Evolutionary conservation across 2,113 vertebrate species (phyloP).

Genomic region (Hipposideros armiger): DNA sequence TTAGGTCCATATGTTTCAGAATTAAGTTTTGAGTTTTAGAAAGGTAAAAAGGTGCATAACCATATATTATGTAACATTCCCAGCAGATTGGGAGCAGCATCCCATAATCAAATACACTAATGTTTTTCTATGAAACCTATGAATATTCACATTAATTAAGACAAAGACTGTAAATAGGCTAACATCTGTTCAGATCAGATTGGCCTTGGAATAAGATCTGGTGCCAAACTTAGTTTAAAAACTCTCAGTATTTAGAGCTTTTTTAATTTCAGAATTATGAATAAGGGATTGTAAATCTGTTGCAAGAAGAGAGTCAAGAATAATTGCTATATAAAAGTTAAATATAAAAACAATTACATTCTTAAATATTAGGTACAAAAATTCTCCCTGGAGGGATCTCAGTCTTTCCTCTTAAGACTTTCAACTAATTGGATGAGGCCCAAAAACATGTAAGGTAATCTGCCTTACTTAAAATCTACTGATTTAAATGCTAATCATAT

Average conservation of each 20-base stretch:
- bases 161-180: conserved; percentile 60
- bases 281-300: not conserved
- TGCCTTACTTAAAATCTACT: not conserved
- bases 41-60: not conserved
- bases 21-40: not conserved
- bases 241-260: not conserved
- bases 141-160: conserved; percentile 71
- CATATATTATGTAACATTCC: not conserved
- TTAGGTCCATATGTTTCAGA: not conserved
- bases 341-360: not conserved
- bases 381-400: not conserved
- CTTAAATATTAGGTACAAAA: not conserved
- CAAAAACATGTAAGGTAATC: too few relatives aligned
- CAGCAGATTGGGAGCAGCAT: not conserved
- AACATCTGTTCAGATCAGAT: conserved; percentile 64
- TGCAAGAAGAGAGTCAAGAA: not conserved
- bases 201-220: conserved; percentile 38
- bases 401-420: not conserved
- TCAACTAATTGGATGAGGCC: not conserved
- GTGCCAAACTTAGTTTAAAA: conserved; percentile 17
- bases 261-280: not conserved
- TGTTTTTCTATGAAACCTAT: conserved; percentile 63
- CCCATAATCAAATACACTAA: conserved; percentile 49
- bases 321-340: not conserved
- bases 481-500: not conserved